These are phyloP conservation scores for Morinoia aosen DNA, from an alignment of 2,888 invertebrate genomes.

Conservation along the genomic window DNA sequence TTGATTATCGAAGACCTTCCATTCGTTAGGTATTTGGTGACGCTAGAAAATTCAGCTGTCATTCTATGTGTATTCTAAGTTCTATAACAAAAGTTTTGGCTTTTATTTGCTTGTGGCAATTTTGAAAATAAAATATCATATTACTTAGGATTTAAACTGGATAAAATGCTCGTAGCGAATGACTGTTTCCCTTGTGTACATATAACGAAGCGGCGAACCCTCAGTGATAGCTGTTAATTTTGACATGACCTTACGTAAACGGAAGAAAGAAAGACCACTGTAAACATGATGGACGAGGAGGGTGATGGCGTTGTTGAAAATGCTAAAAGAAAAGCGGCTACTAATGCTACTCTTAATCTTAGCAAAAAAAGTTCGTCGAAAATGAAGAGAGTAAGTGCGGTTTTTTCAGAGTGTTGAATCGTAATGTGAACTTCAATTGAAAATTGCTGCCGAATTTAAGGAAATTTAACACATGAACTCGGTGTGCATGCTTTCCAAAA, in stretches of 20 bases:
- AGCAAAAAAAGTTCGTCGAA: conserved; percentile 60
- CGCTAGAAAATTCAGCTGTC: too few relatives aligned
- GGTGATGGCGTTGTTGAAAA: conserved; percentile 59
- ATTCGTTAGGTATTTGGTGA: too few relatives aligned
- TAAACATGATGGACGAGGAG: conserved; percentile 61
- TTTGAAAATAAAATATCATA: too few relatives aligned
- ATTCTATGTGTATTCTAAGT: too few relatives aligned
- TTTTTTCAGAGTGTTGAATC: neutral
- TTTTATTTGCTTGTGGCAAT: too few relatives aligned
- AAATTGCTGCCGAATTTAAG: neutral
- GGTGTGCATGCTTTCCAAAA: neutral
- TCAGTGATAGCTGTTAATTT: neutral
- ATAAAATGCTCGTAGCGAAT: too few relatives aligned
- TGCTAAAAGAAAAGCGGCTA: conserved; percentile 64
- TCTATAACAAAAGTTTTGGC: too few relatives aligned
- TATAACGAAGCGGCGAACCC: neutral
- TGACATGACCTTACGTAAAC: conserved; percentile 19
- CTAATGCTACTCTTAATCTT: conserved; percentile 64
- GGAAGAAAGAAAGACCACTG: conserved; percentile 29
- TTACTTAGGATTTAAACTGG: too few relatives aligned
- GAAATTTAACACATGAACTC: neutral
- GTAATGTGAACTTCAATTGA: neutral
- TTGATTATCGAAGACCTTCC: too few relatives aligned
- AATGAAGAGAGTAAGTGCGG: conserved; percentile 63
- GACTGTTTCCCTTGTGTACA: neutral